phyloP scores from a whole-genome alignment of 2,888 invertebrate species.

The Caenorhabditis uteleia region DNA sequence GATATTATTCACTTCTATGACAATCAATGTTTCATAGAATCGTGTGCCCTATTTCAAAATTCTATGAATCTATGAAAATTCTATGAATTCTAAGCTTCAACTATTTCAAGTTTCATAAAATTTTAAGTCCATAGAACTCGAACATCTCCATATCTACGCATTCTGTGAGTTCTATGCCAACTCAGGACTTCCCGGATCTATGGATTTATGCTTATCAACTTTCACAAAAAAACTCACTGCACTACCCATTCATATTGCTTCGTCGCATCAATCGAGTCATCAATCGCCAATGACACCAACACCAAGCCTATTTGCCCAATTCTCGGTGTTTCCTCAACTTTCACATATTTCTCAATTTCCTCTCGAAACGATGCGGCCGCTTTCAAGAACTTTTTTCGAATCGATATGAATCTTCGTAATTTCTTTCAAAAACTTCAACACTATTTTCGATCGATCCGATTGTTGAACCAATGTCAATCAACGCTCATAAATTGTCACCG shows the following conservation, averaged over 20 bases:
- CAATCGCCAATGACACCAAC: slow-evolving; percentile 86
- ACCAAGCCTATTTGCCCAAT: slow-evolving; percentile 85
- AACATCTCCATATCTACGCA: no score
- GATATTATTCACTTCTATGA: no score
- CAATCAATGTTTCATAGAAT: no score
- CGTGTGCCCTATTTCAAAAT: no score
- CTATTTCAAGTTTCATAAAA: no score
- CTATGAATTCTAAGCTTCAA: no score
- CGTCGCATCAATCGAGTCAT: slow-evolving; percentile 91
- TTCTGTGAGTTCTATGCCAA: no score
- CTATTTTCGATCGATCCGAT: slow-evolving; percentile 78
- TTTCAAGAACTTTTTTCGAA: slow-evolving; percentile 83
- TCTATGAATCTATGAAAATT: no score
- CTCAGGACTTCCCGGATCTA: no score
- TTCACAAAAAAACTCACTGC: slow-evolving; percentile 26
- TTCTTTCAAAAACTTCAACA: slow-evolving; percentile 80
- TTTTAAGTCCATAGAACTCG: no score
- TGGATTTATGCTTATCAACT: no score
- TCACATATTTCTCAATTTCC: slow-evolving; percentile 86
- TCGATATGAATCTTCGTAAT: slow-evolving; percentile 79
- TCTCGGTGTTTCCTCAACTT: slow-evolving; percentile 73
- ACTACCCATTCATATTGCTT: slow-evolving; percentile 51
- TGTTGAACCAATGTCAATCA: slow-evolving; percentile 71
- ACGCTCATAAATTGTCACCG: slow-evolving; percentile 70
- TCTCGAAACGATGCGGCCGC: slow-evolving; percentile 85